A percentile compares a stretch with the other conserved stretches of the same genome.
Conservation (phyloP, 2,888 invertebrate species). For the Dynastes maya region DNA sequence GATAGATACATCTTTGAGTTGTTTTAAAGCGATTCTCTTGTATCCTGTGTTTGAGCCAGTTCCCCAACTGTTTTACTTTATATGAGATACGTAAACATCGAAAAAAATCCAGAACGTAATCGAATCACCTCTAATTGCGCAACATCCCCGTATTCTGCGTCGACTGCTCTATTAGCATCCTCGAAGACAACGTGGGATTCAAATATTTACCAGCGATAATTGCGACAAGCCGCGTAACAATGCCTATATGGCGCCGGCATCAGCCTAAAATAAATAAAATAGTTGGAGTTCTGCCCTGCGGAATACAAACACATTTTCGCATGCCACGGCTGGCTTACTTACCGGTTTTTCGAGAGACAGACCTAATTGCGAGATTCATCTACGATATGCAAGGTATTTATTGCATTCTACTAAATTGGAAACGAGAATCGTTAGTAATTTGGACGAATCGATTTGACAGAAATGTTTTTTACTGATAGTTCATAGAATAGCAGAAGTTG, state of each 20-base stretch:
- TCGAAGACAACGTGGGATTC: conserved; percentile 9
- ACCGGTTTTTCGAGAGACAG: no score
- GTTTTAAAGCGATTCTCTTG: no score
- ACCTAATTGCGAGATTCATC: conserved; percentile 20
- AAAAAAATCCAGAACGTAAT: no score
- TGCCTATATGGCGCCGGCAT: conserved; percentile 27
- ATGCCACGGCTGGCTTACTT: not conserved
- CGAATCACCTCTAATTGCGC: no score
- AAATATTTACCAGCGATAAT: conserved; percentile 36
- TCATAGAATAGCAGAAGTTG: no score
- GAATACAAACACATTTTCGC: conserved; percentile 45
- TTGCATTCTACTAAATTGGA: not conserved
- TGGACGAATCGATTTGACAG: not conserved
- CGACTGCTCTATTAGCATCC: no score
- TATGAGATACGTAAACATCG: no score
- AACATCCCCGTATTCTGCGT: no score
- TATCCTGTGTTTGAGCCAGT: no score
- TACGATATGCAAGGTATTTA: conserved; percentile 3
- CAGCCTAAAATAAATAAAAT: conserved; percentile 47
- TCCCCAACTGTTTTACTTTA: no score
- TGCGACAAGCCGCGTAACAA: conserved; percentile 36
- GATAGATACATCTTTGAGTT: no score
- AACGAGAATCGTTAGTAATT: not conserved
- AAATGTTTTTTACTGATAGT: no score
- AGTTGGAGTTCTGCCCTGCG: conserved; percentile 43